Evolutionary conservation across 2,888 invertebrate species (phyloP).

Genomic region (Lissocephala sabroskyi): DNA sequence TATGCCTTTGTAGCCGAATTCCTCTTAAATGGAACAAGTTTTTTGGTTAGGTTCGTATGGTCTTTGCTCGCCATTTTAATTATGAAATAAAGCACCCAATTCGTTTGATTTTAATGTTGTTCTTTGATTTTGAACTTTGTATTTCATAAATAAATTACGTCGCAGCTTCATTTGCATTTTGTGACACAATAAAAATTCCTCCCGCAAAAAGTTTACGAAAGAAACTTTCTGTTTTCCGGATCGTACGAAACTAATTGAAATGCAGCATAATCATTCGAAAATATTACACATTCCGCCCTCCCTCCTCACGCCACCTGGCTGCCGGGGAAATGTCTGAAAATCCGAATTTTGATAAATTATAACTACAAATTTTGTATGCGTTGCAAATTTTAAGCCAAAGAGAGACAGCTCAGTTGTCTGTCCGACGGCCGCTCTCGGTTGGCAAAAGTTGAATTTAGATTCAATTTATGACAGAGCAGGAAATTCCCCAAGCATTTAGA

Average conservation of each 20-base stretch:
- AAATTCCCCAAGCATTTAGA: conserved; percentile 38
- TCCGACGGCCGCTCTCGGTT: conserved; percentile 5
- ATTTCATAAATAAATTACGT: background rate
- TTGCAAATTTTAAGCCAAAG: conserved; percentile 19
- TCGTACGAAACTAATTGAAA: conserved; percentile 3
- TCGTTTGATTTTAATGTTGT: background rate
- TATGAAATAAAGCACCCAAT: background rate
- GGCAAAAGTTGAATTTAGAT: conserved; percentile 40
- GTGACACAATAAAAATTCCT: too few species aligned
- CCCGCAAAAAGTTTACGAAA: too few species aligned
- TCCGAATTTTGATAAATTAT: conserved; percentile 52
- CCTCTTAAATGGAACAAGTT: too few species aligned
- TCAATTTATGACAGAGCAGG: conserved; percentile 43
- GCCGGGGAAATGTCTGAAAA: conserved; percentile 41
- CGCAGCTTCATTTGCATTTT: too few species aligned
- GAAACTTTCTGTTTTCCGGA: background rate
- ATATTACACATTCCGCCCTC: conserved; percentile 24
- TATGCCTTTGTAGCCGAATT: too few species aligned
- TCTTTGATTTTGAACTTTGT: background rate
- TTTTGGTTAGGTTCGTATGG: too few species aligned
- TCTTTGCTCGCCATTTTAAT: too few species aligned
- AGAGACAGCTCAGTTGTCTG: background rate
- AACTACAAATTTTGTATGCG: conserved; percentile 25
- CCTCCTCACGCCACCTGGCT: too few species aligned
- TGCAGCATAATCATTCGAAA: background rate